Conservation (phyloP, 2,888 invertebrate species). For the Ectobius pallidus region DNA sequence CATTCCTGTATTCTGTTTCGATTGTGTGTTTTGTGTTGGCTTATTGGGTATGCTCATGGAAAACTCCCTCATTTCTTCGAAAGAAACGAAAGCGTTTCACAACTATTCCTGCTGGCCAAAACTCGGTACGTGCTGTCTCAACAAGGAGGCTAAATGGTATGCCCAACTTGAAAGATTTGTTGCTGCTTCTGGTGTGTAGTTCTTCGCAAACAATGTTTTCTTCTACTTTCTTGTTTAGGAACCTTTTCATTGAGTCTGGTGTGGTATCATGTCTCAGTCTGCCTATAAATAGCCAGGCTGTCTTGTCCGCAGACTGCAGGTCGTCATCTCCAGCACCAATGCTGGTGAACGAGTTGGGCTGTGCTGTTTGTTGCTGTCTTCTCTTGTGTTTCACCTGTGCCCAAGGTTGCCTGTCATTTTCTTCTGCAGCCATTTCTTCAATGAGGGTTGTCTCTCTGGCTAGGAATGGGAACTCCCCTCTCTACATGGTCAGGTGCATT, state of each 20-base stretch:
- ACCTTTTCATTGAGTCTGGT: background rate
- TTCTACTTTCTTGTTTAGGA: background rate
- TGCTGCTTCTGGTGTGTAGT: background rate
- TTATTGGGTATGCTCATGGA: background rate
- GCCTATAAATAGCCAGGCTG: background rate
- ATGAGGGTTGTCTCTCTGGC: no score
- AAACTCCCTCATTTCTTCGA: background rate
- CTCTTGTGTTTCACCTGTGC: background rate
- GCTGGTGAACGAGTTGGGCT: background rate
- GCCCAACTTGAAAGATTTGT: background rate
- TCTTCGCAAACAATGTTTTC: background rate
- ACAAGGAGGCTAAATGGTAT: background rate
- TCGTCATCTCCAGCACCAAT: background rate
- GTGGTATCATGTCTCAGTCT: background rate
- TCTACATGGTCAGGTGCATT: no score
- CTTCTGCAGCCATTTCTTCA: background rate
- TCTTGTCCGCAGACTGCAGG: background rate
- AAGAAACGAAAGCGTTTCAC: no score
- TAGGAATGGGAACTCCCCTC: no score
- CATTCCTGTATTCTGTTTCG: background rate
- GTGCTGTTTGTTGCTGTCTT: background rate
- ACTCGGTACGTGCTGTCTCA: background rate
- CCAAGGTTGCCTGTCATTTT: background rate
- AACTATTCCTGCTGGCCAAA: background rate
- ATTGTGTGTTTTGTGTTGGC: background rate